Conservation (phyloP, 2,113 vertebrate genomes). For the Atherinomorus stipes region DNA sequence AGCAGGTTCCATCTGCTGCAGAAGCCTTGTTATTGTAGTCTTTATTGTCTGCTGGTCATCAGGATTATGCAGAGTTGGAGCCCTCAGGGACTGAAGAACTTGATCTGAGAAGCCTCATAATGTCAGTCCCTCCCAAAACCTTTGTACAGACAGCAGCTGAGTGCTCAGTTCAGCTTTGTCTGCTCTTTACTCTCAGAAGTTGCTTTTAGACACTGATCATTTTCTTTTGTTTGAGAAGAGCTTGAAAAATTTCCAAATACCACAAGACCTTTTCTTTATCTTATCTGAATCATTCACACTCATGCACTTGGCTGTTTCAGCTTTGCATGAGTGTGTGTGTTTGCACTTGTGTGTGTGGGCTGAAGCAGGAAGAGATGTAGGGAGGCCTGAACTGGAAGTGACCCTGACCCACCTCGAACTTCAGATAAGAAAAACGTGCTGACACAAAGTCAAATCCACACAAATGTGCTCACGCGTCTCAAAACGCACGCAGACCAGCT, state of each 20-base stretch:
- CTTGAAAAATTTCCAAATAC: background rate
- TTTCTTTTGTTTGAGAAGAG: background rate
- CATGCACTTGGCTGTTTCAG: background rate
- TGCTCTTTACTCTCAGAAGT: too few species aligned
- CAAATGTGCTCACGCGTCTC: constrained; percentile 15
- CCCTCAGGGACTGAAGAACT: constrained; percentile 4
- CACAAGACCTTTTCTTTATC: background rate
- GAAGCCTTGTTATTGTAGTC: constrained; percentile 9
- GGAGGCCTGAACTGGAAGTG: constrained; percentile 50
- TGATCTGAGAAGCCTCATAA: background rate
- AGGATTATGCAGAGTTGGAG: background rate
- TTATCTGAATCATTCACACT: background rate
- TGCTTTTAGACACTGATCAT: background rate
- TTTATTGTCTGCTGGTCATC: background rate
- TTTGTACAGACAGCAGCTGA: too few species aligned
- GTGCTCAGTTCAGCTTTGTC: too few species aligned
- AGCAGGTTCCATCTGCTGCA: background rate
- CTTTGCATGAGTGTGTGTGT: background rate
- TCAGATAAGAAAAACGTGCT: constrained; percentile 67
- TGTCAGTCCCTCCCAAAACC: background rate
- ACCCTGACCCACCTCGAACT: constrained; percentile 71
- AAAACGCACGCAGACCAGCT: background rate
- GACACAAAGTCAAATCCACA: background rate
- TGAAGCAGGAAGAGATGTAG: constrained; percentile 38
- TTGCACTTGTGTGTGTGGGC: background rate